Base-by-base conservation (phyloP, 1,140 invertebrate genomes). In the Metopolophium dirhodum region DNA sequence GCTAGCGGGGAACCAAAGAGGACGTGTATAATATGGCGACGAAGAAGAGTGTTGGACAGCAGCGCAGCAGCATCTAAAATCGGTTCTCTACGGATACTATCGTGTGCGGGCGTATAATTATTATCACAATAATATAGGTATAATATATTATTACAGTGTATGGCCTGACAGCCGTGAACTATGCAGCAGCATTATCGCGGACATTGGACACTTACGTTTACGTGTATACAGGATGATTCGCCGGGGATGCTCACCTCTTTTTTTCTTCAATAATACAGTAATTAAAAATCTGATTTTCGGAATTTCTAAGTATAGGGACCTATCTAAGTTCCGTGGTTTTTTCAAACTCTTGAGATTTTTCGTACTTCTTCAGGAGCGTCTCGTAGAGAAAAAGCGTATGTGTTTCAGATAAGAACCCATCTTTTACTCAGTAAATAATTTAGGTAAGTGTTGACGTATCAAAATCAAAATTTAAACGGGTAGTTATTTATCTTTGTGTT, bases 61-160 rank as follows among this genome's bases (percentile, higher is more conserved):
- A 85, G 35, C 45, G 30, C 47, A n/a, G 47, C 47, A 88, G 88
- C 88, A 23, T 90, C 51, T 22, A 90, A 90, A 61, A 61, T 90
- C 51, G 37, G 88, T 90, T 90, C 30, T 90, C 51, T 90, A 90
- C 88, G 54, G 54, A 61, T n/a, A 77, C 61, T 41, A 41, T 23
- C 47, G 30, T 23, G 49, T 26, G 41, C 45, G 30, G 18, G 45
- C 30, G 9, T 85, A 45, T 26, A 45, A 77, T 35, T 83, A 83
- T 83, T 77, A 77, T 77, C 30, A 35, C 6, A 18, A 77, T 77
- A 35, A 77, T 77, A 77, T 77, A 77, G 61, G n/a, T 77, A n/a
- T n/a, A 77, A 77, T 77, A 77, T 77, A 77, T 35, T 77, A 35
- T n/a, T n/a, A 18, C 61, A 20, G 14, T n/a, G 18, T 83, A 8